A percentile compares a stretch with the other conserved stretches of the same genome.
phyloP scores from a whole-genome alignment of 2,797 vertebrate genomes.

The Oceanodroma leucorhoa region DNA sequence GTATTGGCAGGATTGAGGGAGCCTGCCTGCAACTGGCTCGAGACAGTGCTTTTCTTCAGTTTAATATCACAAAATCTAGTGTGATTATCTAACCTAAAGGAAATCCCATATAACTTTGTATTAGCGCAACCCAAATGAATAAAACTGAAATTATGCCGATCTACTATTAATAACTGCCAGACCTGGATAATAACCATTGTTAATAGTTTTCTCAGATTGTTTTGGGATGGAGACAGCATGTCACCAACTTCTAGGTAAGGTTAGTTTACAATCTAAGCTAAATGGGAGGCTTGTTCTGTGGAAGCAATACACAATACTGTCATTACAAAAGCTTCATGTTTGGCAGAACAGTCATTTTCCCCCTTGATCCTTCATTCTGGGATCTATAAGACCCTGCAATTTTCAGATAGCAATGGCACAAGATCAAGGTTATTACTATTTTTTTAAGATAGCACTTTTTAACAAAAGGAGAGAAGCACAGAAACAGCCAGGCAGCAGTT shows the following conservation, averaged over 20 bases:
- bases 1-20: background rate
- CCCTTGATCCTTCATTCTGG: slow-evolving; percentile 44
- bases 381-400: slow-evolving; percentile 61
- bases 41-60: background rate
- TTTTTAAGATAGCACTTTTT: slow-evolving; percentile 62
- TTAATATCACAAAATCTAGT: background rate
- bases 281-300: slow-evolving; percentile 25
- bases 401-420: slow-evolving; percentile 55
- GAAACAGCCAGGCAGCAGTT: slow-evolving; percentile 55
- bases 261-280: slow-evolving; percentile 33
- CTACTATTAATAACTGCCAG: slow-evolving; percentile 28
- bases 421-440: slow-evolving; percentile 50
- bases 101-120: background rate
- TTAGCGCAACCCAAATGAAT: background rate
- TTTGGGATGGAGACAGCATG: slow-evolving; percentile 22
- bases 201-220: slow-evolving; percentile 28
- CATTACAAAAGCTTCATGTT: slow-evolving; percentile 44
- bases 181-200: background rate
- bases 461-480: slow-evolving; percentile 50
- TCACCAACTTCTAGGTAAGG: slow-evolving; percentile 37
- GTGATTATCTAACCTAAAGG: slow-evolving; percentile 11
- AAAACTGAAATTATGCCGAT: slow-evolving; percentile 13
- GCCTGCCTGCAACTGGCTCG: background rate
- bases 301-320: slow-evolving; percentile 29
- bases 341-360: slow-evolving; percentile 50